A percentile compares a stretch with the other conserved stretches of the same genome.
phyloP scores from a whole-genome alignment of 2,888 invertebrate genomes.

The Drosophila meridionalis region DNA sequence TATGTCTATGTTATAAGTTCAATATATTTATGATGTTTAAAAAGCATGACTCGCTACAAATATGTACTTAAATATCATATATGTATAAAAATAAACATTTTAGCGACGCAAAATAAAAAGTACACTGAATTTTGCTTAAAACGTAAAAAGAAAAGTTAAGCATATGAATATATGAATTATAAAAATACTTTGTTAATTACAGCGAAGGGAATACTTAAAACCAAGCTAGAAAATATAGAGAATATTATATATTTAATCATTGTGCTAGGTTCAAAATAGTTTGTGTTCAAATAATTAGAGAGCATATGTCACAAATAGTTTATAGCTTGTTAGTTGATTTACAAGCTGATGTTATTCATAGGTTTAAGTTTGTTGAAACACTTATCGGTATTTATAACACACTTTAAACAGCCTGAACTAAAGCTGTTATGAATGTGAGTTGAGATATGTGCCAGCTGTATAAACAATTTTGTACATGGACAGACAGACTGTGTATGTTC shows the following conservation, averaged over 20 bases:
- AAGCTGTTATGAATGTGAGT: conserved; percentile 14
- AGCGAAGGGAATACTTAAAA: neutral
- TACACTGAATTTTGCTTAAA: neutral
- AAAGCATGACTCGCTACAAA: conserved; percentile 1
- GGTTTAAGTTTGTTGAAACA: conserved; percentile 22
- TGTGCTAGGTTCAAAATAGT: neutral
- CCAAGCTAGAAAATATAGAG: neutral
- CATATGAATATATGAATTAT: neutral
- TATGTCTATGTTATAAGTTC: neutral
- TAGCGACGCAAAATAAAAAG: conserved; percentile 12
- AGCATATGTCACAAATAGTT: neutral
- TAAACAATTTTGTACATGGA: conserved; percentile 12
- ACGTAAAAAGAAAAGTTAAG: neutral
- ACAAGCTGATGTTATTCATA: conserved; percentile 5
- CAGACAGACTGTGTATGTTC: conserved; percentile 7
- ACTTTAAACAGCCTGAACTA: neutral
- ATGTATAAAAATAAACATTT: neutral
- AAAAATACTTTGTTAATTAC: neutral
- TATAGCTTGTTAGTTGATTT: neutral
- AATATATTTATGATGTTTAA: neutral
- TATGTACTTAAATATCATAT: neutral
- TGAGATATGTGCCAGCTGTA: conserved; percentile 35
- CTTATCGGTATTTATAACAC: conserved; percentile 18
- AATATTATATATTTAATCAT: neutral
- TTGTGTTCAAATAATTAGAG: neutral